Percentiles rank a stretch among this genome's conserved stretches.
Conservation (phyloP, 2,797 vertebrate species). For the Diplodus puntazzo region DNA sequence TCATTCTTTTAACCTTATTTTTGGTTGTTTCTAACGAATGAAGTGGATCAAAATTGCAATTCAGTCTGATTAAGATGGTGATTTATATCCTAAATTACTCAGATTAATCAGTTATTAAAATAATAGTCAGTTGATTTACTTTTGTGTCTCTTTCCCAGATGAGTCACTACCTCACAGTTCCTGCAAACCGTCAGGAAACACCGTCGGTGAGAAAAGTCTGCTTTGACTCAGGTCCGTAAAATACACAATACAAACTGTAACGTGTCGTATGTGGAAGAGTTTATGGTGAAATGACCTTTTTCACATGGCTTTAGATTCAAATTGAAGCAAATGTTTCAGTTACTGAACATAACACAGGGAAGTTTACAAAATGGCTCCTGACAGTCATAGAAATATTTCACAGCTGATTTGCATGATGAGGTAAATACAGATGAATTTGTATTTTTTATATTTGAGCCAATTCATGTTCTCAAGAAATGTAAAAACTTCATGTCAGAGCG, state of each 20-base stretch:
- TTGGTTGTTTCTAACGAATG: neutral
- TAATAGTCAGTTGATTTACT: too few species aligned
- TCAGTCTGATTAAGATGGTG: neutral
- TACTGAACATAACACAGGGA: too few species aligned
- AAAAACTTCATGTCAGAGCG: too few species aligned
- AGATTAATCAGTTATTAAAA: too few species aligned
- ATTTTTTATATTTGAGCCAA: too few species aligned
- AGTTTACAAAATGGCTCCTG: too few species aligned
- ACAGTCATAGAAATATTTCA: too few species aligned
- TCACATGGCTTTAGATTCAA: neutral
- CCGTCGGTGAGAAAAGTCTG: conserved; percentile 88
- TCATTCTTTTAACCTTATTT: neutral
- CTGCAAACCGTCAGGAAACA: conserved; percentile 87
- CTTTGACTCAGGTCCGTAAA: conserved; percentile 88
- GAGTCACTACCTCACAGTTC: conserved; percentile 93
- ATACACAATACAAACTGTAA: neutral
- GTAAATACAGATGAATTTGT: too few species aligned
- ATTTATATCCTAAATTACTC: too few species aligned
- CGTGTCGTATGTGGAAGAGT: neutral
- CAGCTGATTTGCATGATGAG: too few species aligned
- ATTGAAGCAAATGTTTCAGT: neutral
- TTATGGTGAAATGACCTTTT: neutral
- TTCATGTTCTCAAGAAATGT: too few species aligned
- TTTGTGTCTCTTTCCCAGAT: conserved; percentile 81
- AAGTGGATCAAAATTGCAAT: neutral